A percentile compares a stretch with the other conserved stretches of the same genome.
Evolutionary conservation across 1,140 invertebrate genomes (phyloP).

Genomic region (Habropoda laboriosa): DNA sequence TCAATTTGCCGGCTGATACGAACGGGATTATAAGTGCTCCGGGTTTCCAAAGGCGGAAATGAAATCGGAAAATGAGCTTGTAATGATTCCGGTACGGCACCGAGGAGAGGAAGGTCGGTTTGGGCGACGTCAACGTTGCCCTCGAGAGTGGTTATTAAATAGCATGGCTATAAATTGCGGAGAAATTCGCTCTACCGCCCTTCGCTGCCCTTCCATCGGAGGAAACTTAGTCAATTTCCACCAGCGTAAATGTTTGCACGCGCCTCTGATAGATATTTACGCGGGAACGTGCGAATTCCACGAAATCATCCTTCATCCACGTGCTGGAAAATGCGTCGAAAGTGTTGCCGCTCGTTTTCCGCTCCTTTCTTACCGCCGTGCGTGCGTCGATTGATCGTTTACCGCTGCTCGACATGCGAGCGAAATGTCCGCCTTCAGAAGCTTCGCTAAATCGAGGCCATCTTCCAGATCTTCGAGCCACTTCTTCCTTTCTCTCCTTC

Average conservation of each 20-base stretch:
- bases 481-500: not conserved
- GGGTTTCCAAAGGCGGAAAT: slow-evolving; percentile 60
- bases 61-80: slow-evolving; percentile 61
- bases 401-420: not conserved
- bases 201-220: not conserved
- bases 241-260: slow-evolving; percentile 43
- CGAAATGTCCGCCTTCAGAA: too few relatives aligned
- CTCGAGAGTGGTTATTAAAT: slow-evolving; percentile 57
- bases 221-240: slow-evolving; percentile 68
- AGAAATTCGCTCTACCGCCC: slow-evolving; percentile 34
- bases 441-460: too few relatives aligned
- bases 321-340: not conserved
- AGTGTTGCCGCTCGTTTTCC: not conserved
- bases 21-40: slow-evolving; percentile 7
- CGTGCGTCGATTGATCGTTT: not conserved
- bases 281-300: slow-evolving; percentile 13
- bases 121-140: slow-evolving; percentile 38
- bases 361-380: not conserved
- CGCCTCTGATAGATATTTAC: slow-evolving; percentile 51
- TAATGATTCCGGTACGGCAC: slow-evolving; percentile 28
- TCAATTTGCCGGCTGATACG: slow-evolving; percentile 3
- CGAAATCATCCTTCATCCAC: slow-evolving; percentile 24
- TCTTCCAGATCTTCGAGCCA: too few relatives aligned
- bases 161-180: slow-evolving; percentile 61
- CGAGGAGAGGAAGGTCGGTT: not conserved